These are phyloP conservation scores for Dugesia japonica DNA, from an alignment of 2,888 invertebrate species.

Conservation along the genomic window DNA sequence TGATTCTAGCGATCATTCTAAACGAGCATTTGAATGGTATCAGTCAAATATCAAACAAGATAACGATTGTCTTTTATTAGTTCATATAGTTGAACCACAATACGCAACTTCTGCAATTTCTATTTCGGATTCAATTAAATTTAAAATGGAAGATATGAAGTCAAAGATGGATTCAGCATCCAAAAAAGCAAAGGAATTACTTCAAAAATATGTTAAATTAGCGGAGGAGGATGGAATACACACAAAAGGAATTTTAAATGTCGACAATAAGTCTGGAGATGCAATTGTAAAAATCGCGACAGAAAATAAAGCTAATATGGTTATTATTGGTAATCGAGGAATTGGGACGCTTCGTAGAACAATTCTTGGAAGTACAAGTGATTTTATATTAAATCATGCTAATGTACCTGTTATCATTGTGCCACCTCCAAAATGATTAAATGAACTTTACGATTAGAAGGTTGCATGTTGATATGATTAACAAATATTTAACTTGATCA, in stretches of 20 bases:
- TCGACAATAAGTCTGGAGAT: slow-evolving; percentile 26
- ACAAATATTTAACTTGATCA: too few relatives aligned
- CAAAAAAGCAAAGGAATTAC: slow-evolving; percentile 28
- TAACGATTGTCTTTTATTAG: slow-evolving; percentile 20
- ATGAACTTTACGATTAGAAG: too few relatives aligned
- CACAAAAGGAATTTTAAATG: slow-evolving; percentile 12
- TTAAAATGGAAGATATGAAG: slow-evolving; percentile 2
- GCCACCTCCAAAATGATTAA: slow-evolving; percentile 36
- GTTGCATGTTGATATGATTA: too few relatives aligned
- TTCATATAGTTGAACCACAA: slow-evolving; percentile 27
- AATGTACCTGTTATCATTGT: slow-evolving; percentile 36
- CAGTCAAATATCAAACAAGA: background rate
- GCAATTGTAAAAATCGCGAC: slow-evolving; percentile 22
- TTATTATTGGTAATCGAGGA: slow-evolving; percentile 32
- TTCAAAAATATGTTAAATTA: slow-evolving; percentile 12
- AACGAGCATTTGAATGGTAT: slow-evolving; percentile 28
- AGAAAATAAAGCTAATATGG: background rate
- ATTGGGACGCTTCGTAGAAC: slow-evolving; percentile 27
- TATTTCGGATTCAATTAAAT: background rate
- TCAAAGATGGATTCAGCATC: slow-evolving; percentile 13
- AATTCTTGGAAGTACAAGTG: slow-evolving; percentile 27
- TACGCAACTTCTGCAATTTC: slow-evolving; percentile 21
- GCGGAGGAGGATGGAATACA: slow-evolving; percentile 12
- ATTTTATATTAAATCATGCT: slow-evolving; percentile 27
- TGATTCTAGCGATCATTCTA: slow-evolving; percentile 26